Percentiles rank a stretch among this genome's conserved stretches.
phyloP scores from a whole-genome alignment of 2,113 vertebrate genomes.

The Plecotus auritus region DNA sequence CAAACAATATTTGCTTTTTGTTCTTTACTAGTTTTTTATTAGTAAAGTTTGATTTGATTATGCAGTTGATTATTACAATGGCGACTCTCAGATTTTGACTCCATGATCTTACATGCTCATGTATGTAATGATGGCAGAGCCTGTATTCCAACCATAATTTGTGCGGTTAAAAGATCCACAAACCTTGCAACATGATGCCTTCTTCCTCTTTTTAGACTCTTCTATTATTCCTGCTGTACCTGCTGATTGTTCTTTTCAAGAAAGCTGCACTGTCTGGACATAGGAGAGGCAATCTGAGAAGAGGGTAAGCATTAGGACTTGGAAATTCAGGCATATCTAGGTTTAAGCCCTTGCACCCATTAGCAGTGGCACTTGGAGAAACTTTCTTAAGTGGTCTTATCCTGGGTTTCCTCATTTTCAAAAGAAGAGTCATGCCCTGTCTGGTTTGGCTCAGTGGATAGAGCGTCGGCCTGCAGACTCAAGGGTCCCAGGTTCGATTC shows the following conservation, averaged over 20 bases:
- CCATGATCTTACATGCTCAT: not conserved
- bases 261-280: not conserved
- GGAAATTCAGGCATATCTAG: not conserved
- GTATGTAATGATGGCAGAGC: not conserved
- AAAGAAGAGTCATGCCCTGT: not conserved
- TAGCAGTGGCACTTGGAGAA: not conserved
- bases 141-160: not conserved
- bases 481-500: no score
- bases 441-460: no score
- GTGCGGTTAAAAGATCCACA: not conserved
- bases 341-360: not conserved
- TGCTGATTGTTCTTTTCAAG: not conserved
- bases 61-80: not conserved
- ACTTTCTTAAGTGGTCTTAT: not conserved
- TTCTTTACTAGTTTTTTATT: not conserved
- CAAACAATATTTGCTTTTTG: not conserved
- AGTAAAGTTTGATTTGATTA: not conserved
- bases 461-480: no score
- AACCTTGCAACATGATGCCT: not conserved
- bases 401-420: not conserved
- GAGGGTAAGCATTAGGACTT: not conserved
- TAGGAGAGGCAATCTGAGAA: not conserved
- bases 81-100: not conserved
- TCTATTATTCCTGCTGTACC: not conserved
- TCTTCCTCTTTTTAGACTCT: not conserved